These are phyloP conservation scores for Falco biarmicus DNA, from an alignment of 2,797 vertebrate genomes.

Conservation along the genomic window DNA sequence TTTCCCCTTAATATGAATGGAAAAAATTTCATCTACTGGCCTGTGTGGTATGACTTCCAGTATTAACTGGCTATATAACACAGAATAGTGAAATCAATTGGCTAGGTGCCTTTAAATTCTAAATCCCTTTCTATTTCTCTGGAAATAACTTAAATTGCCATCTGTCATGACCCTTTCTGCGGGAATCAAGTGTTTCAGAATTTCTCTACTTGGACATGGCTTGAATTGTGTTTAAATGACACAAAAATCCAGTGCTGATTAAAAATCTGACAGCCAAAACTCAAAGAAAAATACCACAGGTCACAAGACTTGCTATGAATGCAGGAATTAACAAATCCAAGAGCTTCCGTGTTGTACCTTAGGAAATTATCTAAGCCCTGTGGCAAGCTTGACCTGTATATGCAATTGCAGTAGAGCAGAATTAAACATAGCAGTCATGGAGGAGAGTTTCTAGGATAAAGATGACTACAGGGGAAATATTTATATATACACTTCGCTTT, in stretches of 20 bases:
- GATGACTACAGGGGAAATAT: background rate
- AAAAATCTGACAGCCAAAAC: background rate
- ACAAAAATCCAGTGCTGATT: background rate
- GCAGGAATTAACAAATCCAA: background rate
- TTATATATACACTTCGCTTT: background rate
- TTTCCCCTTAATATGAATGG: background rate
- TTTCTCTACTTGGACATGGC: background rate
- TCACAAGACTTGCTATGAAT: background rate
- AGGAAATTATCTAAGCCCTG: background rate
- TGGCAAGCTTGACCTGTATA: background rate
- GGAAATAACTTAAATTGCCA: background rate
- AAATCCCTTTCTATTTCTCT: background rate
- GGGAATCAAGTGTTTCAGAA: background rate
- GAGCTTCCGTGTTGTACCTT: background rate
- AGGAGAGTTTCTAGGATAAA: background rate
- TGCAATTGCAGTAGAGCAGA: background rate
- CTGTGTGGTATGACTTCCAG: background rate
- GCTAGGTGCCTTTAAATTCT: background rate
- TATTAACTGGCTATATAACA: background rate
- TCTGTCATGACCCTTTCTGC: background rate
- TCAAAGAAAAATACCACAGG: background rate
- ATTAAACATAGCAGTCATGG: background rate
- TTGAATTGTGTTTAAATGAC: background rate
- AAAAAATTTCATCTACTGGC: background rate
- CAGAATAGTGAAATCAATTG: background rate